Evolutionary conservation across 2,113 vertebrate genomes (phyloP).

Genomic region (Corydoras maculifer): DNA sequence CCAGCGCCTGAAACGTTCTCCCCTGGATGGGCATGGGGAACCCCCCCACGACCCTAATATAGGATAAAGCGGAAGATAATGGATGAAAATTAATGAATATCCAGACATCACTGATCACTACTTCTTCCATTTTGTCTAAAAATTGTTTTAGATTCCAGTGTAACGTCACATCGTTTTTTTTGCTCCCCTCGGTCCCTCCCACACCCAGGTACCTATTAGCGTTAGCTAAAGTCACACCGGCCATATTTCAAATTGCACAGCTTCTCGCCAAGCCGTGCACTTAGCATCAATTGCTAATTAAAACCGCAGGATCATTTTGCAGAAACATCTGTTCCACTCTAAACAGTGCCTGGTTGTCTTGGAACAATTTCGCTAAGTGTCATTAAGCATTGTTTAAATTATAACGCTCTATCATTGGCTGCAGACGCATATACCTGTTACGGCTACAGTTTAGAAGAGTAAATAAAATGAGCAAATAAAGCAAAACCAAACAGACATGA

Average conservation of each 20-base stretch:
- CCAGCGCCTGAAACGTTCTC: no score
- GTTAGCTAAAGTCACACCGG: constrained; percentile 14
- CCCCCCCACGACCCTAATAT: no score
- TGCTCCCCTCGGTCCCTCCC: neutral
- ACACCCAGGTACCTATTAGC: constrained; percentile 17
- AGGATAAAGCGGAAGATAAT: no score
- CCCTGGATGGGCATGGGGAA: no score
- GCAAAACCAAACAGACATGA: constrained; percentile 28
- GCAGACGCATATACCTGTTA: constrained; percentile 16
- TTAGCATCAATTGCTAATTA: constrained; percentile 64
- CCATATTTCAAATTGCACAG: constrained; percentile 47
- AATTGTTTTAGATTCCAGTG: neutral
- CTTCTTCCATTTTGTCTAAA: no score
- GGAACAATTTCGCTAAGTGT: constrained; percentile 57
- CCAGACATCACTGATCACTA: no score
- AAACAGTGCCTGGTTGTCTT: constrained; percentile 57
- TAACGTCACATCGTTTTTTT: neutral
- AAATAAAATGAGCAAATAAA: neutral
- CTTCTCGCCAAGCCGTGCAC: constrained; percentile 51
- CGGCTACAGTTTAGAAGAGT: neutral
- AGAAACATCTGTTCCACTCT: constrained; percentile 61
- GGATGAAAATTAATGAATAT: no score
- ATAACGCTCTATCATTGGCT: constrained; percentile 49
- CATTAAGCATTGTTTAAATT: constrained; percentile 63
- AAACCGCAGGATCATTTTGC: constrained; percentile 56